Percentiles rank a stretch among this genome's conserved stretches.
phyloP scores from a whole-genome alignment of 1,140 invertebrate species.

The Hyphantria cunea region DNA sequence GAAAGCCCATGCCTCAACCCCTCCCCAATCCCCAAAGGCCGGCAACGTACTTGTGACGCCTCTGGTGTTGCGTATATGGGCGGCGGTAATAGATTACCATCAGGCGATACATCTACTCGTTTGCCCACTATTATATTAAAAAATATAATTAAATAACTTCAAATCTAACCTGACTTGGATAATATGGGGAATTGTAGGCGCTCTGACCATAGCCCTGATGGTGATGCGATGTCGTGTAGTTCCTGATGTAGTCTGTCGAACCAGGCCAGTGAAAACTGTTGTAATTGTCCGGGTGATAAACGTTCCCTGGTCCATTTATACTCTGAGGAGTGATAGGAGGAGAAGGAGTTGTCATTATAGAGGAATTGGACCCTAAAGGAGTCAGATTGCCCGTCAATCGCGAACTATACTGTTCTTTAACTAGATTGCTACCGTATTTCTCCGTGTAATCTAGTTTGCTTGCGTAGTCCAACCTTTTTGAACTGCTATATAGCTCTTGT shows the following conservation, averaged over 20 bases:
- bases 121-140: no score
- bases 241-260: conserved; percentile 76
- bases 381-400: conserved; percentile 83
- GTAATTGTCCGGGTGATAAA: conserved; percentile 82
- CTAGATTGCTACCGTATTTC: conserved; percentile 68
- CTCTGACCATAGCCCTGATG: conserved; percentile 84
- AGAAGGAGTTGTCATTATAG: conserved; percentile 85
- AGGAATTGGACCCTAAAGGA: conserved; percentile 84
- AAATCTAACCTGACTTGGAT: conserved; percentile 75
- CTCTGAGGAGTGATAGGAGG: conserved; percentile 84
- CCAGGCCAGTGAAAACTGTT: conserved; percentile 83
- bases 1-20: no score
- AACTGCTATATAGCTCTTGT: conserved; percentile 72
- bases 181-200: conserved; percentile 82
- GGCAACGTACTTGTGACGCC: no score
- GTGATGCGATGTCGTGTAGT: conserved; percentile 75
- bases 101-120: no score
- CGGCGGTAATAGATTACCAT: no score
- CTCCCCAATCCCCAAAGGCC: no score
- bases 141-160: not conserved
- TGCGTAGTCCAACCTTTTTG: conserved; percentile 70
- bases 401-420: conserved; percentile 74
- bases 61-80: no score
- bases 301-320: conserved; percentile 73
- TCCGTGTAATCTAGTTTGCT: conserved; percentile 73